These are phyloP conservation scores for Drosophila acutilabella DNA, from an alignment of 2,888 invertebrate species.

Conservation along the genomic window DNA sequence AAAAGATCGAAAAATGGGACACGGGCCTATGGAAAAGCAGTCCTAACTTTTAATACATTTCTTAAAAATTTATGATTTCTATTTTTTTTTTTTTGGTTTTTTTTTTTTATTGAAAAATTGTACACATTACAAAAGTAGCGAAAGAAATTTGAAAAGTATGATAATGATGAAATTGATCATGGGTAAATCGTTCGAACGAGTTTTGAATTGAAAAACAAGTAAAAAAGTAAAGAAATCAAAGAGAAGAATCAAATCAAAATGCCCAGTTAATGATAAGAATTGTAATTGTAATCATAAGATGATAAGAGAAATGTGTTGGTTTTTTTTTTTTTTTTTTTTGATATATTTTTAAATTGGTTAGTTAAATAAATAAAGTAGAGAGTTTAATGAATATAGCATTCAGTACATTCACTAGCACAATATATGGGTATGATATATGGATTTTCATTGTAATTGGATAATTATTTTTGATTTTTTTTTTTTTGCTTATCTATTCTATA, in stretches of 20 bases:
- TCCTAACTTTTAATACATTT: constrained; percentile 23
- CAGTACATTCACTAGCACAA: constrained; percentile 85
- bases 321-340: constrained; percentile 7
- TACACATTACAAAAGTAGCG: constrained; percentile 60
- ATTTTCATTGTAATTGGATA: constrained; percentile 41
- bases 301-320: constrained; percentile 52
- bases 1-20: constrained; percentile 5
- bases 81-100: constrained; percentile 1
- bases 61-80: constrained; percentile 18
- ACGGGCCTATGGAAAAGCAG: constrained; percentile 16
- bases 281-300: constrained; percentile 54
- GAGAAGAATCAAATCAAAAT: constrained; percentile 29
- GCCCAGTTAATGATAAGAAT: constrained; percentile 48
- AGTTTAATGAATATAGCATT: constrained; percentile 85
- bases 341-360: constrained; percentile 58
- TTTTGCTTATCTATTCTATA: constrained; percentile 34
- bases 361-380: constrained; percentile 73
- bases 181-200: constrained; percentile 27
- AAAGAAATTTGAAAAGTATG: constrained; percentile 42
- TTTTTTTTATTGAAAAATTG: constrained; percentile 37
- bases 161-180: constrained; percentile 38
- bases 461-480: constrained; percentile 18
- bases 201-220: constrained; percentile 24
- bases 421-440: constrained; percentile 81
- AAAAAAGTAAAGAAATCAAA: constrained; percentile 8